Evolutionary conservation across 2,888 invertebrate genomes (phyloP).

Genomic region (Iphiclides podalirius): DNA sequence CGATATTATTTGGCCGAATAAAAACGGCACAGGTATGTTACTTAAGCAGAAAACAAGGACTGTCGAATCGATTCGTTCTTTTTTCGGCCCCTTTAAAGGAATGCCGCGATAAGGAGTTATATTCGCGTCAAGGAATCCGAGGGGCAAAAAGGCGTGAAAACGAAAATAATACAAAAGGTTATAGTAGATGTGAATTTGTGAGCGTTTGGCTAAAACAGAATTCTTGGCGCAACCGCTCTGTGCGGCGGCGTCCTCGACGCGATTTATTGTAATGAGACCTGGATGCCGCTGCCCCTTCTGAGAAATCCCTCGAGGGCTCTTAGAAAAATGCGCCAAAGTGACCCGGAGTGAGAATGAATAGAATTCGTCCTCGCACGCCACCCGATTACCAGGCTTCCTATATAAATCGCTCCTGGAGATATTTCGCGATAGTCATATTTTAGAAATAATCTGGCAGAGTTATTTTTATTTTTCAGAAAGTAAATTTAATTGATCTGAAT

Average conservation of each 20-base stretch:
- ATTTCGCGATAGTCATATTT: too few relatives aligned
- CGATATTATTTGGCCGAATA: slow-evolving; percentile 52
- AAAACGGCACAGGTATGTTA: slow-evolving; percentile 57
- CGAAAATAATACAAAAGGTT: slow-evolving; percentile 76
- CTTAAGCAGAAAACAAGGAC: slow-evolving; percentile 66
- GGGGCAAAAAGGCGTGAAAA: slow-evolving; percentile 79
- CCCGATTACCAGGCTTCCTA: slow-evolving; percentile 7
- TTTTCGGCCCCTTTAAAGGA: slow-evolving; percentile 73
- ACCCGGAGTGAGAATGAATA: slow-evolving; percentile 36
- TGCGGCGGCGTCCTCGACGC: slow-evolving; percentile 72
- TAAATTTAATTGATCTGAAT: neutral
- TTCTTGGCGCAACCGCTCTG: slow-evolving; percentile 78
- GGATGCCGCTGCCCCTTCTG: slow-evolving; percentile 65
- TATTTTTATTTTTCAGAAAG: neutral
- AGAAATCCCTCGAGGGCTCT: slow-evolving; percentile 67
- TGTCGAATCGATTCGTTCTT: slow-evolving; percentile 55
- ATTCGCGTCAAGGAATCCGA: slow-evolving; percentile 75
- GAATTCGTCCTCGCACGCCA: slow-evolving; percentile 40
- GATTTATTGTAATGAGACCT: slow-evolving; percentile 75
- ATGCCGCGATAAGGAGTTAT: slow-evolving; percentile 78
- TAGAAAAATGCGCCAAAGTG: slow-evolving; percentile 55
- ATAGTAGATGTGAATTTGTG: slow-evolving; percentile 79
- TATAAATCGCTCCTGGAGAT: neutral
- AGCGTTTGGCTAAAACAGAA: slow-evolving; percentile 78
- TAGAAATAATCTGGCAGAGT: too few relatives aligned